Evolutionary conservation across 1,140 invertebrate genomes (phyloP).

Genomic region (Oscheius sp.): DNA sequence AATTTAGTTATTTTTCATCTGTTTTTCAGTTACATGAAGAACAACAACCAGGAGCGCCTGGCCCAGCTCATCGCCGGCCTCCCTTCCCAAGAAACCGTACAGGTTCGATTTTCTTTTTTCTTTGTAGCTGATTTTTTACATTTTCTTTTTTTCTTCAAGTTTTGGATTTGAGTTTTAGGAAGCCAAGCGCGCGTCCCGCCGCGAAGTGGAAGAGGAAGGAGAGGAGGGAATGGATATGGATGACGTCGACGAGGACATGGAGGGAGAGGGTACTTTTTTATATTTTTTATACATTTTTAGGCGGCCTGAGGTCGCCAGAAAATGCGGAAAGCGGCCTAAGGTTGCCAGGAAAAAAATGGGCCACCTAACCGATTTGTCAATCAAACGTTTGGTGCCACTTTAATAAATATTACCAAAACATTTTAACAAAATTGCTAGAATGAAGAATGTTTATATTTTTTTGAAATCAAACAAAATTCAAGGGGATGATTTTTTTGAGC

Average conservation of each 20-base stretch:
- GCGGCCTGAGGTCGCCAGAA: too few species aligned
- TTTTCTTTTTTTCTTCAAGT: too few species aligned
- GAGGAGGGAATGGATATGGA: conserved; percentile 30
- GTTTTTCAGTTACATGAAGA: conserved; percentile 22
- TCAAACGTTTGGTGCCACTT: too few species aligned
- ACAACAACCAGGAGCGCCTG: conserved; percentile 5
- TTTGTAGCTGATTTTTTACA: too few species aligned
- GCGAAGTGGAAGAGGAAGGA: conserved; percentile 21
- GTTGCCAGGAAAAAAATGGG: too few species aligned
- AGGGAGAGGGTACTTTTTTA: conserved; percentile 26
- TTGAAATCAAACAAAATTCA: too few species aligned
- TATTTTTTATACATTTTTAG: background rate
- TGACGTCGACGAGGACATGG: background rate
- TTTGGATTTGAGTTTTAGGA: background rate
- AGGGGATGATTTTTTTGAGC: too few species aligned
- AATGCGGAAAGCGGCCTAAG: too few species aligned
- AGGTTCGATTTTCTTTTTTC: background rate
- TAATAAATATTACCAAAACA: too few species aligned
- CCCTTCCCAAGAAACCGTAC: conserved; percentile 3
- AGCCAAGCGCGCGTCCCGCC: background rate
- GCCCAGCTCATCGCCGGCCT: conserved; percentile 3
- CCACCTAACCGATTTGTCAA: too few species aligned
- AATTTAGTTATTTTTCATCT: background rate
- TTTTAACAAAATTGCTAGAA: too few species aligned
- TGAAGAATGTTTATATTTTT: too few species aligned